A percentile compares a stretch with the other conserved stretches of the same genome.
Evolutionary conservation across 53 echinoderm and acorn worm species (phyloP).

Genomic region (Hippasteria phrygiana): DNA sequence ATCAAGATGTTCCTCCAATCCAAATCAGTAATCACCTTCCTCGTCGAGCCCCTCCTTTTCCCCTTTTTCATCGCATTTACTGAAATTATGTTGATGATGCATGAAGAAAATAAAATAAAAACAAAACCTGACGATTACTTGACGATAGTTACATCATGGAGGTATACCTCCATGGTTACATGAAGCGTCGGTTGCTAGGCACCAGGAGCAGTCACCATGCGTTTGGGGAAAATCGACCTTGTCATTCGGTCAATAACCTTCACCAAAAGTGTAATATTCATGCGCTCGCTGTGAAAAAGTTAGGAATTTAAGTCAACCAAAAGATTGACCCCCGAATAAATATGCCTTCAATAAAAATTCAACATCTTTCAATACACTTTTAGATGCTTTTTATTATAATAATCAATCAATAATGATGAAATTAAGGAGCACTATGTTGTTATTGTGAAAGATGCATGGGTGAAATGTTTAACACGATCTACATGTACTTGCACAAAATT

Average conservation of each 20-base stretch:
- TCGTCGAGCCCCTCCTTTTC: too few species aligned
- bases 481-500: constrained; percentile 18
- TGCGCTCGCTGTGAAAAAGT: background rate
- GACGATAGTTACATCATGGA: too few species aligned
- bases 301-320: background rate
- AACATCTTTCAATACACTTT: background rate
- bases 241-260: background rate
- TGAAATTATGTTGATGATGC: too few species aligned
- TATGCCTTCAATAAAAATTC: background rate
- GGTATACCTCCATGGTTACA: background rate
- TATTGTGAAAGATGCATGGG: background rate
- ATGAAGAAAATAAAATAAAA: too few species aligned
- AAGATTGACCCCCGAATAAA: background rate
- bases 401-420: background rate
- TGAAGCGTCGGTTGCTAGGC: constrained; percentile 21
- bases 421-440: background rate
- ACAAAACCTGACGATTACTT: too few species aligned
- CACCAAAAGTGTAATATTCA: constrained; percentile 3
- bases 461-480: constrained; percentile 18
- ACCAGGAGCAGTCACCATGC: background rate
- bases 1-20: too few species aligned
- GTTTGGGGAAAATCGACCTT: background rate
- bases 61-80: too few species aligned
- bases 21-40: too few species aligned
- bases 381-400: background rate